Evolutionary conservation across 2,888 invertebrate genomes (phyloP).

Genomic region (Mechanitis messenoides): DNA sequence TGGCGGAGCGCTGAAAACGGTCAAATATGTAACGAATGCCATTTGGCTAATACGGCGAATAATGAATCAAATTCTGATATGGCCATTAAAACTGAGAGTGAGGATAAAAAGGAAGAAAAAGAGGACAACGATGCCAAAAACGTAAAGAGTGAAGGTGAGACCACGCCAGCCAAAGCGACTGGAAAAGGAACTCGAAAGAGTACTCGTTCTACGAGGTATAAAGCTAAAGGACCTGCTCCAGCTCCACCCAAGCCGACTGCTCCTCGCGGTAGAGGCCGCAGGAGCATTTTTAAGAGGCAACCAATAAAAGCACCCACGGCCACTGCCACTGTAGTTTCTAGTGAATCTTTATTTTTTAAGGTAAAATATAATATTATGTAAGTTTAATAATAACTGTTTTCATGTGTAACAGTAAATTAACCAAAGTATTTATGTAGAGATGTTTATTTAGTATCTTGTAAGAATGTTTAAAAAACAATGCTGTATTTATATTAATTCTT

Average conservation of each 20-base stretch:
- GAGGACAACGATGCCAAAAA: conserved; percentile 46
- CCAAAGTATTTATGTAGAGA: no score
- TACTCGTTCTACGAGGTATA: conserved; percentile 76
- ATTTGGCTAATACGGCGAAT: conserved; percentile 63
- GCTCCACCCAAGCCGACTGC: conserved; percentile 48
- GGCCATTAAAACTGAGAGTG: conserved; percentile 48
- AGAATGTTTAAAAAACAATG: no score
- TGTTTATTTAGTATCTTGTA: no score
- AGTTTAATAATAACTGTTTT: background rate
- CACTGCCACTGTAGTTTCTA: conserved; percentile 88
- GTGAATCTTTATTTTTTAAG: conserved; percentile 81
- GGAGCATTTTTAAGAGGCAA: conserved; percentile 86
- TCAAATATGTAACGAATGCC: conserved; percentile 86
- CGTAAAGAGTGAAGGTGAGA: conserved; percentile 52
- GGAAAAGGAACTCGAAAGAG: conserved; percentile 76
- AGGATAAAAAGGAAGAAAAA: conserved; percentile 53
- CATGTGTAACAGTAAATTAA: background rate
- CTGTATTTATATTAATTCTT: no score
- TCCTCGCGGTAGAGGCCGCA: conserved; percentile 83
- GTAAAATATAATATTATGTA: conserved; percentile 24
- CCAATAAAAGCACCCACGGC: conserved; percentile 88
- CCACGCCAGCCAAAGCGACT: conserved; percentile 67
- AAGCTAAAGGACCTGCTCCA: conserved; percentile 61
- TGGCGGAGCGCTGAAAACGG: conserved; percentile 87
- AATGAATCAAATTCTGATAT: conserved; percentile 52